Base-by-base conservation (phyloP, 1,140 invertebrate genomes). In the Drosophila leontia region DNA sequence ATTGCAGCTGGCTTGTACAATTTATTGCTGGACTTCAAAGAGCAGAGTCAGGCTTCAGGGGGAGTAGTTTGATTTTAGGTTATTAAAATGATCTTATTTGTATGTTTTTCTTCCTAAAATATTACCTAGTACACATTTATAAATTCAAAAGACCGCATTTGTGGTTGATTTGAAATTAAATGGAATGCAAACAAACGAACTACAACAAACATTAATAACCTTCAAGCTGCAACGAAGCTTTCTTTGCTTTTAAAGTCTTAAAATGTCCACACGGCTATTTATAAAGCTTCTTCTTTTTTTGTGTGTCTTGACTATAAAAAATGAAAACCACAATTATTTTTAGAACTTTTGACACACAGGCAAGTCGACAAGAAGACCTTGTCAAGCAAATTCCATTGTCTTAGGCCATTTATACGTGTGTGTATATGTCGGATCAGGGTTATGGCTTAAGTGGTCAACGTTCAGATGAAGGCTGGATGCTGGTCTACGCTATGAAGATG, bases 271-370 rank as follows among this genome's bases (percentile, higher is more conserved):
- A 50, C 37, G 19, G 41, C 63, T 69, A 59, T 72, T 71, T 71
- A 58, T 71, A 58, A 50, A 29, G 26, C 39, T 59, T 29, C 26
- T 29, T 19, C 19, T 29, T 29, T 50, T 57, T 19, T 47, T 9
- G 23, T 37, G 2, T 55, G 19, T 39, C 53, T 39, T 39, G 53
- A 39, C 13, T 55, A 69, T 58, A 50, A 42, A 48, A 39, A 70
- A 50, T 47, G 35, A 6, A 15, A 71, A n/a, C 67, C 67, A 34
- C 69, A 71, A 42, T 47, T 72, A 71, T 72, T 72, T 72, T 71
- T 55, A 67, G 63, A 47, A 63, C 53, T n/a, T 67, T 35, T 34
- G 29, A 26, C 57, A 19, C 32, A 64, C 29, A 64, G 29, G 47
- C 63, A 55, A 37, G 53, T 15, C 9, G 13, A n/a, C 53, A 37